Evolutionary conservation across 2,888 invertebrate genomes (phyloP).

Genomic region (Protula sp.): DNA sequence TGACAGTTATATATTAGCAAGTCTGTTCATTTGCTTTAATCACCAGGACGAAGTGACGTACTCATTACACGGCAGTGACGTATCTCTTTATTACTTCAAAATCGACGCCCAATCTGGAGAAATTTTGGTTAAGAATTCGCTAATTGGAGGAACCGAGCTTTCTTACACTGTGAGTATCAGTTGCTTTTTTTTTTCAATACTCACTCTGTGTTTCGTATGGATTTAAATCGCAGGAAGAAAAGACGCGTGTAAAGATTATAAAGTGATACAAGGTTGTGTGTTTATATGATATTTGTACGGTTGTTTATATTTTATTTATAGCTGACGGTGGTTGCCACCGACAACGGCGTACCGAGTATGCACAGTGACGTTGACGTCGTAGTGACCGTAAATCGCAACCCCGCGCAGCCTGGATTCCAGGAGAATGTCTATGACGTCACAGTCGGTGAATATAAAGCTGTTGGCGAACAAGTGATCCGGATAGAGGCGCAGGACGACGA

Average conservation of each 20-base stretch:
- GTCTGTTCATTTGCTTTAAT: too few species aligned
- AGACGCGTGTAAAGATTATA: too few species aligned
- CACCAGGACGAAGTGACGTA: slow-evolving; percentile 10
- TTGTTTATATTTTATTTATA: too few species aligned
- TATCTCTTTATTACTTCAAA: slow-evolving; percentile 68
- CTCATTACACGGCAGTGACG: slow-evolving; percentile 4
- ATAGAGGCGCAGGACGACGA: too few species aligned
- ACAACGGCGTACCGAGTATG: slow-evolving; percentile 27
- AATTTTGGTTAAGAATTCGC: slow-evolving; percentile 62
- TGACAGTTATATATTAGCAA: too few species aligned
- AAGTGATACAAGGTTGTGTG: too few species aligned
- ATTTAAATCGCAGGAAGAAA: too few species aligned
- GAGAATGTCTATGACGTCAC: slow-evolving; percentile 10
- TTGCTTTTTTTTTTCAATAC: too few species aligned
- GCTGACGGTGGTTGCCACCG: slow-evolving; percentile 28
- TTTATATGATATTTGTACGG: too few species aligned
- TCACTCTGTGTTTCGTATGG: too few species aligned
- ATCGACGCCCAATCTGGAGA: slow-evolving; percentile 80
- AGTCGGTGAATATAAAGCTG: slow-evolving; percentile 25
- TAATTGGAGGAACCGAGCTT: slow-evolving; percentile 9
- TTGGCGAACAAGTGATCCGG: too few species aligned
- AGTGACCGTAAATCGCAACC: slow-evolving; percentile 36
- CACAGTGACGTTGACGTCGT: slow-evolving; percentile 28
- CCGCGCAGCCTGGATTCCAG: slow-evolving; percentile 25
- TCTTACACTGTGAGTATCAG: slow-evolving; percentile 16